phyloP scores from a whole-genome alignment of 2,888 invertebrate species.

The Dynastes hyllus region DNA sequence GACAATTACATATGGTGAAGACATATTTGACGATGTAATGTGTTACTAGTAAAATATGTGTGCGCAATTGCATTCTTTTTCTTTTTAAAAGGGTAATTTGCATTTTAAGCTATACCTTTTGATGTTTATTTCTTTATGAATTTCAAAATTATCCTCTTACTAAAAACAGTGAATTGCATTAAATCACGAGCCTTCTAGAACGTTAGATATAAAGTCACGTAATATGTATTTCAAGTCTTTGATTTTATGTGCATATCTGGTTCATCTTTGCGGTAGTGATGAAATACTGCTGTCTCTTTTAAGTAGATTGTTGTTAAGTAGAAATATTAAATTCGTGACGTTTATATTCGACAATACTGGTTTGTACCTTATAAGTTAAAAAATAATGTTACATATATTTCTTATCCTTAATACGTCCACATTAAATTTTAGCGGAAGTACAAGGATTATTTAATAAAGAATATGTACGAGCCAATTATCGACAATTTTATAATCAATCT shows the following conservation, averaged over 20 bases:
- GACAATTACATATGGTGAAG: background rate
- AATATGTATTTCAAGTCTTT: conserved; percentile 5
- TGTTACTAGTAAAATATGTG: background rate
- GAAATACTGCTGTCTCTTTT: background rate
- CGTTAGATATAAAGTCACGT: background rate
- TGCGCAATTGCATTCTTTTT: background rate
- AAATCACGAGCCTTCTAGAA: background rate
- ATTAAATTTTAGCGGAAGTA: background rate
- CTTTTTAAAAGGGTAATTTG: background rate
- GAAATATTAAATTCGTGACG: conserved; percentile 19
- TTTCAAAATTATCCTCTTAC: background rate
- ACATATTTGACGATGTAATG: background rate
- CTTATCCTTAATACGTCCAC: background rate
- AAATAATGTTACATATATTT: background rate
- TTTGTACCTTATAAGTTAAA: conserved; percentile 11
- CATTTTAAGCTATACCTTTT: background rate
- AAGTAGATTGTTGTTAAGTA: conserved; percentile 9
- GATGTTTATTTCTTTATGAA: background rate
- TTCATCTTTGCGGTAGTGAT: background rate
- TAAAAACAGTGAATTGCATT: background rate
- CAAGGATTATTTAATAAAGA: background rate
- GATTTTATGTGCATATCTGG: background rate
- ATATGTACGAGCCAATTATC: background rate
- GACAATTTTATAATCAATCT: background rate
- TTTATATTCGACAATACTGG: conserved; percentile 9